Conservation (phyloP, 2,113 vertebrate species). For the Morone chrysops region DNA sequence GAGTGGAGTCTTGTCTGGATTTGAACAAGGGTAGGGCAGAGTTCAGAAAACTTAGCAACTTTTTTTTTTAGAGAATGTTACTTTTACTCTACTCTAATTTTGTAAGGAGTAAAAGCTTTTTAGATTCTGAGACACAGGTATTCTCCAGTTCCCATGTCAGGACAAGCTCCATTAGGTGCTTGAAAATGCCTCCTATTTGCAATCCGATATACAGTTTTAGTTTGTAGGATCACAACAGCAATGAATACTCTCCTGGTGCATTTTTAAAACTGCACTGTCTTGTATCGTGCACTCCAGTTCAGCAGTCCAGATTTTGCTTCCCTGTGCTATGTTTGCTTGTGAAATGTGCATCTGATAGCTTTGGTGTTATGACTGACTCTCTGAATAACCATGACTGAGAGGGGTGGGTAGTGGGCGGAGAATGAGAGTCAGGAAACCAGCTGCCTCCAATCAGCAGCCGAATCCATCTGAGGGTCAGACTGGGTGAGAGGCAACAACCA, state of each 20-base stretch:
- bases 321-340: slow-evolving; percentile 12
- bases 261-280: background rate
- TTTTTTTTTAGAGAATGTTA: background rate
- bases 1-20: slow-evolving; percentile 41
- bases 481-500: slow-evolving; percentile 48
- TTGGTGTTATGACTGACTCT: slow-evolving; percentile 39
- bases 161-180: background rate
- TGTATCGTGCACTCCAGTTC: background rate
- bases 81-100: background rate
- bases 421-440: slow-evolving; percentile 37
- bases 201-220: no score
- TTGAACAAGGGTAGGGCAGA: background rate
- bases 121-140: background rate
- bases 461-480: slow-evolving; percentile 42
- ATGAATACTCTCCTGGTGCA: no score
- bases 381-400: slow-evolving; percentile 42
- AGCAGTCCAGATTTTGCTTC: slow-evolving; percentile 13
- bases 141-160: background rate
- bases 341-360: slow-evolving; percentile 52
- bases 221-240: background rate
- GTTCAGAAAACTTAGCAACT: slow-evolving; percentile 23
- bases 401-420: slow-evolving; percentile 26
- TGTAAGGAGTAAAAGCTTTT: background rate
- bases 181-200: background rate
- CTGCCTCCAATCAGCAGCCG: slow-evolving; percentile 54